Evolutionary conservation across 2,113 vertebrate genomes (phyloP).

Genomic region (Nothocercus julius): DNA sequence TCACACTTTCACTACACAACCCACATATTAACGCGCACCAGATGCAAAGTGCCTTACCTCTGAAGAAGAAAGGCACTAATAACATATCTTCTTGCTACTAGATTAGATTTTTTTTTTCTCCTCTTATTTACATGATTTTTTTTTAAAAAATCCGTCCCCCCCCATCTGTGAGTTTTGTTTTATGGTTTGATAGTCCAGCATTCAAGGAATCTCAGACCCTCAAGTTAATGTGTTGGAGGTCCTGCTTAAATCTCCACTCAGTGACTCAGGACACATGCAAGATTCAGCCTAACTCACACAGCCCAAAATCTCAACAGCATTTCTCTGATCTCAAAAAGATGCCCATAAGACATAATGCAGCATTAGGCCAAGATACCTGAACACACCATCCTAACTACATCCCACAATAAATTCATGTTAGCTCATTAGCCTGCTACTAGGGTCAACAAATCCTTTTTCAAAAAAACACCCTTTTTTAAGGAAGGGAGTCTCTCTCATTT

Average conservation of each 20-base stretch:
- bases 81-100: background rate
- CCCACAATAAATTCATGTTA: background rate
- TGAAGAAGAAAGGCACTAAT: background rate
- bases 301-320: background rate
- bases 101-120: background rate
- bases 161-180: background rate
- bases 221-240: background rate
- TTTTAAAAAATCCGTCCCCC: background rate
- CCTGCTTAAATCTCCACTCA: background rate
- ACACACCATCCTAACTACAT: background rate
- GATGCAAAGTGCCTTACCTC: background rate
- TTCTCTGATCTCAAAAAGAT: background rate
- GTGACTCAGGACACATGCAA: background rate
- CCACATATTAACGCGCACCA: background rate
- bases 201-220: background rate
- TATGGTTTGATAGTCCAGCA: background rate
- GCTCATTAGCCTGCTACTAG: background rate
- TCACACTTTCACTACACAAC: background rate
- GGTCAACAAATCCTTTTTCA: background rate
- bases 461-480: background rate
- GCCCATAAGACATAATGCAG: background rate
- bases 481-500: background rate
- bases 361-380: background rate
- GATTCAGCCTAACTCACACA: background rate
- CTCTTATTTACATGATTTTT: background rate